These are phyloP conservation scores for Chelonoidis abingdonii DNA, from an alignment of 2,113 vertebrate genomes.

Conservation along the genomic window DNA sequence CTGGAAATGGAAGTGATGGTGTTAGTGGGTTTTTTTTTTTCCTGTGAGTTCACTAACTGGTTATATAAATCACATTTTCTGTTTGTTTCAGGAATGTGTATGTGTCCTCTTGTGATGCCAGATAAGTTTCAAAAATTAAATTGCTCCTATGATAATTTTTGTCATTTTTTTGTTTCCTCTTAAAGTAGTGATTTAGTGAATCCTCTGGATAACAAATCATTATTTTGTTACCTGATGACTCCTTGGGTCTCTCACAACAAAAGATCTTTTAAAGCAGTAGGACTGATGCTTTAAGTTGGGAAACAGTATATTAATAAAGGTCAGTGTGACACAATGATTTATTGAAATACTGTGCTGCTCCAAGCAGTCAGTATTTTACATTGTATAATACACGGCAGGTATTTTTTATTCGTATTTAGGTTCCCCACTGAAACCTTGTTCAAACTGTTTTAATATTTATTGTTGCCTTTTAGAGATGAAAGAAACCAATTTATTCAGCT, in stretches of 20 bases:
- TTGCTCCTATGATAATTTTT: neutral
- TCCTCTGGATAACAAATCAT: constrained; percentile 61
- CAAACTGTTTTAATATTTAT: constrained; percentile 81
- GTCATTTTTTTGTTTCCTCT: neutral
- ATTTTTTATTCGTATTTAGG: constrained; percentile 70
- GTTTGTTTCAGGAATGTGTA: constrained; percentile 26
- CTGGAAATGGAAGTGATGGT: constrained; percentile 23
- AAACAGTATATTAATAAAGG: constrained; percentile 80
- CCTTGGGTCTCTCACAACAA: constrained; percentile 61
- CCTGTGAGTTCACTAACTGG: neutral
- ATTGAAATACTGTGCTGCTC: constrained; percentile 70
- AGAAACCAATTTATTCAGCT: constrained; percentile 77
- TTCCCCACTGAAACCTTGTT: constrained; percentile 69
- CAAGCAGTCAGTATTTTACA: constrained; percentile 72
- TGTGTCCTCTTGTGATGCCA: constrained; percentile 23
- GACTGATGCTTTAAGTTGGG: constrained; percentile 65
- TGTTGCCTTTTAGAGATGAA: constrained; percentile 77
- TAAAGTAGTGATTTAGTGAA: constrained; percentile 50
- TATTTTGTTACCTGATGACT: constrained; percentile 62
- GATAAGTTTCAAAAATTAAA: constrained; percentile 42
- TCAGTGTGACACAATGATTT: constrained; percentile 79
- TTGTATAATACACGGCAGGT: constrained; percentile 73
- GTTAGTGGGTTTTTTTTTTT: neutral
- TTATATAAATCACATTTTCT: constrained; percentile 32
- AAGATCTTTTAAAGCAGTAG: constrained; percentile 74